These are phyloP conservation scores for Ondatra zibethicus DNA, from an alignment of 2,113 vertebrate genomes.

Conservation along the genomic window DNA sequence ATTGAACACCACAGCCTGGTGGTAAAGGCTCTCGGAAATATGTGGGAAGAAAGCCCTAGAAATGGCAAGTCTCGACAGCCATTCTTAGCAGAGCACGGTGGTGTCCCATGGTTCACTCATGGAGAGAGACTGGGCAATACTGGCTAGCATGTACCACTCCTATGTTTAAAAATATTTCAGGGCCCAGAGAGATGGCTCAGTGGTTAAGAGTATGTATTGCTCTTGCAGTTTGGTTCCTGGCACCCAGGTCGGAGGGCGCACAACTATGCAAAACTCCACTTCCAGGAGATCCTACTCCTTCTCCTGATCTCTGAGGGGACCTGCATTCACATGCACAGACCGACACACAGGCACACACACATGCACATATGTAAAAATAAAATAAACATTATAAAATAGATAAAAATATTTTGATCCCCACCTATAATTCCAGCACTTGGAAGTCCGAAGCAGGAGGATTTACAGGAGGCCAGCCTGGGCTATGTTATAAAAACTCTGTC, in stretches of 20 bases:
- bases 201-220: not conserved
- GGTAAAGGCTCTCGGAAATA: not conserved
- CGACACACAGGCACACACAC: not conserved
- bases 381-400: not conserved
- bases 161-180: not conserved
- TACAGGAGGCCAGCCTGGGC: not conserved
- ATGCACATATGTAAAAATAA: not conserved
- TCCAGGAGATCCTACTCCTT: not conserved
- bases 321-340: not conserved
- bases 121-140: not conserved
- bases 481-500: not conserved
- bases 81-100: not conserved
- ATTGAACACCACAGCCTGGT: not conserved
- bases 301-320: not conserved
- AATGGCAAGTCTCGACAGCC: not conserved
- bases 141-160: not conserved
- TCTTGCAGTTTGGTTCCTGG: not conserved
- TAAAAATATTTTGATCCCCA: not conserved
- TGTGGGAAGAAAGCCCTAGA: not conserved
- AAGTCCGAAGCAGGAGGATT: not conserved
- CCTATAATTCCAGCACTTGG: not conserved
- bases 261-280: not conserved
- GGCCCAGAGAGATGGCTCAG: not conserved
- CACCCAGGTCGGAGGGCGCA: not conserved
- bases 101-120: not conserved